Evolutionary conservation across 2,888 invertebrate genomes (phyloP).

Genomic region (Drosophila mercatorum): DNA sequence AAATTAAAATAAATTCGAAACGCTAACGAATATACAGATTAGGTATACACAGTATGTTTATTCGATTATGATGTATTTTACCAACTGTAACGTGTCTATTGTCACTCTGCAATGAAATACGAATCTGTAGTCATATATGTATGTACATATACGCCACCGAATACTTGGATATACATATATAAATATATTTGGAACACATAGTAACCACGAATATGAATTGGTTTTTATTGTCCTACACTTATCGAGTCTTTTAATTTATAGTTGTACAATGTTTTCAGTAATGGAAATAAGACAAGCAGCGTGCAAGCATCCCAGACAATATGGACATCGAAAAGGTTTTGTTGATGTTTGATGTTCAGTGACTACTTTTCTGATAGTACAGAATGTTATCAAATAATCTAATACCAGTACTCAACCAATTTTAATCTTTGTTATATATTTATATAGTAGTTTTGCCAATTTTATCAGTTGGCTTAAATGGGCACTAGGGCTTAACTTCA

Average conservation of each 20-base stretch:
- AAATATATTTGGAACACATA: constrained; percentile 30
- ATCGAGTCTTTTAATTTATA: background rate
- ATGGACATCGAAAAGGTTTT: background rate
- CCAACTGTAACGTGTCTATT: constrained; percentile 26
- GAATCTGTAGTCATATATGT: constrained; percentile 42
- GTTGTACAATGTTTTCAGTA: background rate
- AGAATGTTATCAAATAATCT: no score
- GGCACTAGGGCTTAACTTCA: background rate
- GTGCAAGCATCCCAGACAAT: background rate
- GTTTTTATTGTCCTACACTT: background rate
- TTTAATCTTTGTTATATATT: no score
- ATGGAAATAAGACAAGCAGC: no score
- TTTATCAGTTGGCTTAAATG: background rate
- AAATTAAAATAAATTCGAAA: constrained; percentile 21
- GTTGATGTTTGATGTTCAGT: background rate
- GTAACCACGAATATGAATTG: constrained; percentile 1
- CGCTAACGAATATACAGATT: constrained; percentile 50
- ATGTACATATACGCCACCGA: constrained; percentile 66
- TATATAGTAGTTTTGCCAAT: no score
- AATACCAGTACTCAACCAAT: no score
- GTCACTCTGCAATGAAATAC: constrained; percentile 31
- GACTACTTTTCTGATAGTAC: background rate
- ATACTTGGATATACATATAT: constrained; percentile 46
- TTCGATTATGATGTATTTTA: constrained; percentile 29
- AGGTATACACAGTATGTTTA: constrained; percentile 16